These are phyloP conservation scores for Tipula helvola DNA, from an alignment of 2,888 invertebrate genomes.

Conservation along the genomic window DNA sequence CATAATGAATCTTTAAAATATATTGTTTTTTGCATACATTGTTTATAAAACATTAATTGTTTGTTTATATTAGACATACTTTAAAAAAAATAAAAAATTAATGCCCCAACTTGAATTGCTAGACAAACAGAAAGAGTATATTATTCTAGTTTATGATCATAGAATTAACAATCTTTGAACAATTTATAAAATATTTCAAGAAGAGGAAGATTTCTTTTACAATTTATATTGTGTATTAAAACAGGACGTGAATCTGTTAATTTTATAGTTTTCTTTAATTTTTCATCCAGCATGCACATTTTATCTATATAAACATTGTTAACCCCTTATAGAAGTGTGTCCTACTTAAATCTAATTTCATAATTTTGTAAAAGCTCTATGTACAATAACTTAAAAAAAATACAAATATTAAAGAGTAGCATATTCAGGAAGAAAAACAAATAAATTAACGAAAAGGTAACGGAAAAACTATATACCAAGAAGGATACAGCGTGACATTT, in stretches of 20 bases:
- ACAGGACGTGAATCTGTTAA: not conserved
- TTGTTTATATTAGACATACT: not conserved
- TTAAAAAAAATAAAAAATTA: not conserved
- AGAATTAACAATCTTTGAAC: not conserved
- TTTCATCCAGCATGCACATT: not conserved
- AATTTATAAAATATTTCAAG: not conserved
- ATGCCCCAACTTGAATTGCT: not conserved
- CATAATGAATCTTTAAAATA: not conserved
- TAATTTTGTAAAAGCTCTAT: not conserved
- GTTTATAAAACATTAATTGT: not conserved
- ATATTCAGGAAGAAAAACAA: not conserved
- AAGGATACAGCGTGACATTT: not conserved
- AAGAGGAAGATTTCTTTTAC: not conserved
- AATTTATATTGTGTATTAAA: not conserved
- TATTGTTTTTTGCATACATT: not conserved
- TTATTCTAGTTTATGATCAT: not conserved
- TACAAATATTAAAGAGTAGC: not conserved
- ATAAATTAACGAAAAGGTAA: not conserved
- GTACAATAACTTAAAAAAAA: too few relatives aligned
- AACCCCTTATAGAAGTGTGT: not conserved
- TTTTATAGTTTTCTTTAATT: not conserved
- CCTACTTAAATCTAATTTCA: not conserved
- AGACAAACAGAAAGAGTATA: not conserved
- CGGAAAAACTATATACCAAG: not conserved
- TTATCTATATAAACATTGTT: not conserved